A percentile compares a stretch with the other conserved stretches of the same genome.
These are phyloP conservation scores for Pissodes strobi DNA, from an alignment of 1,140 invertebrate species.

Conservation along the genomic window DNA sequence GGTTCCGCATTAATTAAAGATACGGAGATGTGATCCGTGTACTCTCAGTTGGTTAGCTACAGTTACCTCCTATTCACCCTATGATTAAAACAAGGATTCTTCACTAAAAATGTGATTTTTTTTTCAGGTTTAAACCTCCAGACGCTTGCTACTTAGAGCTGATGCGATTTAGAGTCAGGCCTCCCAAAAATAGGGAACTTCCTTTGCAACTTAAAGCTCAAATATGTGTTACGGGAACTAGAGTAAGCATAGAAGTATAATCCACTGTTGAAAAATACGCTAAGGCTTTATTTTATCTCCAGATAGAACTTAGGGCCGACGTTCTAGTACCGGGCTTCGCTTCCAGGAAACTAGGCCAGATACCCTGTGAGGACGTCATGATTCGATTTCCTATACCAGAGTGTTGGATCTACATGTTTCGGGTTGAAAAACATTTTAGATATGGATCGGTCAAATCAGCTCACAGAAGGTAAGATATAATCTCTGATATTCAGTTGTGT, in stretches of 20 bases:
- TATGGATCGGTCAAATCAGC: constrained; percentile 99
- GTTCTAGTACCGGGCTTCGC: constrained; percentile 95
- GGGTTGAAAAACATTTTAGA: constrained; percentile 97
- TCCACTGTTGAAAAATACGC: too few relatives aligned
- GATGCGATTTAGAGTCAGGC: constrained; percentile 93
- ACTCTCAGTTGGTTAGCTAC: too few relatives aligned
- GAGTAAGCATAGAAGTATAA: too few relatives aligned
- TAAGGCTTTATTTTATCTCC: constrained; percentile 28
- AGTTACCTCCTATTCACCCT: too few relatives aligned
- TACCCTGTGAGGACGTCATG: constrained; percentile 97
- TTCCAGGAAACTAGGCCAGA: constrained; percentile 89
- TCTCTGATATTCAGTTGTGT: too few relatives aligned
- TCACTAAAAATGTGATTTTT: not conserved
- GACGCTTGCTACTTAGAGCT: constrained; percentile 98
- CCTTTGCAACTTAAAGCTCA: constrained; percentile 91
- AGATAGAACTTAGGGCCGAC: constrained; percentile 92
- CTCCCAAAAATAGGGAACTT: constrained; percentile 94
- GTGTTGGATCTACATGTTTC: constrained; percentile 98
- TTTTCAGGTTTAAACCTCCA: constrained; percentile 89
- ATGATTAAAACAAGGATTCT: too few relatives aligned
- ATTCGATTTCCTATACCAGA: constrained; percentile 98
- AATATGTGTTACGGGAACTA: constrained; percentile 84
- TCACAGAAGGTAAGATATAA: constrained; percentile 69
- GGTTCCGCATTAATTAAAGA: too few relatives aligned
- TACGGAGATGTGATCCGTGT: too few relatives aligned